Evolutionary conservation across 2,113 vertebrate species (phyloP).

Genomic region (Microcebus tavaratra): DNA sequence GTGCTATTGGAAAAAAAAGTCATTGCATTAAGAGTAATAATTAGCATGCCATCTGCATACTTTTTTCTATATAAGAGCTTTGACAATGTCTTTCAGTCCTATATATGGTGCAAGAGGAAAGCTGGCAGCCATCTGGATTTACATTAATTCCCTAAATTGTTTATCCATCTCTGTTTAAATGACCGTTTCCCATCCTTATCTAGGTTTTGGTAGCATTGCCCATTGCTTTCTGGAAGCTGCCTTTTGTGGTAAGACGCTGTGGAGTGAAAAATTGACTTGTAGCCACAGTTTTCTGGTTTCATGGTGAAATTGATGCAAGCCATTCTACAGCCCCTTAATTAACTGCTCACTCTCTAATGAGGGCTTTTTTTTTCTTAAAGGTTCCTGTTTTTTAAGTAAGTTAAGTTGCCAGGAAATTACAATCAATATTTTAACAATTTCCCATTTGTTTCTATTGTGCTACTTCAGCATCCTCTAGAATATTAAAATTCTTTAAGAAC

Average conservation of each 20-base stretch:
- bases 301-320: constrained; percentile 68
- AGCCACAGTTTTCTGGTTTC: constrained; percentile 64
- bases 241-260: constrained; percentile 5
- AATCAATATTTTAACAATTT: constrained; percentile 76
- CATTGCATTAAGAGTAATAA: constrained; percentile 59
- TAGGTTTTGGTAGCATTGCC: constrained; percentile 44
- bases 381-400: constrained; percentile 58
- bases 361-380: constrained; percentile 69
- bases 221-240: background rate
- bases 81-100: constrained; percentile 55
- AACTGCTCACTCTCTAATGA: constrained; percentile 67
- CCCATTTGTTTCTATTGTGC: constrained; percentile 61
- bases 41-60: constrained; percentile 72
- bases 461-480: constrained; percentile 54
- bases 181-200: constrained; percentile 43
- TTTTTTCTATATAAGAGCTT: constrained; percentile 60
- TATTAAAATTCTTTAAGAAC: constrained; percentile 70
- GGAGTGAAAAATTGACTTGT: constrained; percentile 37
- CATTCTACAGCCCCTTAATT: constrained; percentile 65
- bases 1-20: constrained; percentile 46
- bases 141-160: constrained; percentile 65
- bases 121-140: constrained; percentile 66
- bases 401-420: constrained; percentile 64
- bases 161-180: constrained; percentile 41
- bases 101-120: constrained; percentile 61